Evolutionary conservation across 2,797 vertebrate genomes (phyloP), one percentile per base, ranked within the genome.

Genomic region (Phaenicophaeus curvirostris): DNA sequence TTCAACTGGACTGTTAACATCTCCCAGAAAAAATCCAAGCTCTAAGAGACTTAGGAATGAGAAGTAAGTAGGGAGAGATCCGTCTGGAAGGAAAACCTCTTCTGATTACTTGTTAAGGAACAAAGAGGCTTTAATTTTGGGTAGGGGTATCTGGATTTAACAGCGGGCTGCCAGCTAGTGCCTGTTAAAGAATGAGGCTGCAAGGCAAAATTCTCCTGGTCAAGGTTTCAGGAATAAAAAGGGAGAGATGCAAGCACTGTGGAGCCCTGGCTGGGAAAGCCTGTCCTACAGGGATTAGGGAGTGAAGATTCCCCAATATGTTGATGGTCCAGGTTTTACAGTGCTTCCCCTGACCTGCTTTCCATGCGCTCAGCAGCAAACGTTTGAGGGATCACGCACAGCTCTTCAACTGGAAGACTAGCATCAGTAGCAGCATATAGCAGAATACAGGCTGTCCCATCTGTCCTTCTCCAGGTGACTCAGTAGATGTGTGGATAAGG

Each of bases 371-470:
- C 12, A 7, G n/a, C 4, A 1, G 55, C 37, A 51, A 51, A 24
- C 1, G 37, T 1, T 12, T 30, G 53, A 75, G 39, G 82, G 14
- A 23, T 35, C 33, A 39, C 1, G 5, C 68, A n/a, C 30, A 69
- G 41, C 57, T 75, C 27, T 11, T 53, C 1, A 4, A 21, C 41
- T 72, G 69, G 28, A 68, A 93, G 72, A 62, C 51, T 24, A 61
- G 69, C 73, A 89, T 61, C 6, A 62, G 65, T 8, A 91, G 81
- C 88, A 88, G 80, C 28, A 15, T 84, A 87, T 71, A 75, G 46
- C 46, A 46, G 79, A 48, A 91, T 7, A 8, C 15, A 76, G 28
- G 35, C 5, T 28, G 80, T 76, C 31, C 35, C 5, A 2, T 59
- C 35, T 53, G 69, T 85, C 67, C 63, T 65, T 67, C 37, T 21